phyloP scores from a whole-genome alignment of 2,113 vertebrate genomes.

The Elephas maximus region DNA sequence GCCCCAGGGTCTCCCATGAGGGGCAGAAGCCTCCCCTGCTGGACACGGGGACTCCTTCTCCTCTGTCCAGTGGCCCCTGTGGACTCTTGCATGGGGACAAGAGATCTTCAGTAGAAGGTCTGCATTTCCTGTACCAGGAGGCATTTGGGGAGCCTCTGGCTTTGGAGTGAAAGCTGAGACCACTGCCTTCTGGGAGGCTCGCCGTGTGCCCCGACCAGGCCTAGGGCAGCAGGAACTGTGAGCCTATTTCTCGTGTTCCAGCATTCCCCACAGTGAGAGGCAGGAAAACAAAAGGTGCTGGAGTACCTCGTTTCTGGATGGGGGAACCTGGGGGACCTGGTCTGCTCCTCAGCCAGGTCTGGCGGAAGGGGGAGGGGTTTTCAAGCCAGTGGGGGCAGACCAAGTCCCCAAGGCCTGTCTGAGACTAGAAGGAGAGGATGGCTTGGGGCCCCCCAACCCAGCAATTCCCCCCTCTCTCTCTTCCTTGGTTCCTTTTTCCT shows the following conservation, averaged over 20 bases:
- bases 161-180: not conserved
- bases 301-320: not conserved
- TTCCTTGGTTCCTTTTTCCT: not conserved
- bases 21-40: not conserved
- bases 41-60: not conserved
- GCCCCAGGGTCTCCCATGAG: not conserved
- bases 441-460: not conserved
- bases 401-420: not conserved
- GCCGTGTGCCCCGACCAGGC: not conserved
- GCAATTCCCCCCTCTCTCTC: not conserved
- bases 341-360: not conserved
- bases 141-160: not conserved
- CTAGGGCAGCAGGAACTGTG: not conserved
- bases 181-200: not conserved
- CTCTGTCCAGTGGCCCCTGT: not conserved
- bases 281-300: not conserved
- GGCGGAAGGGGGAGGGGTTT: not conserved
- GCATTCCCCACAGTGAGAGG: not conserved
- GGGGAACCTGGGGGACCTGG: not conserved
- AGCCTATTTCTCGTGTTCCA: not conserved
- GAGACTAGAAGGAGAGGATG: not conserved
- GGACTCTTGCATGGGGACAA: not conserved
- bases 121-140: not conserved
- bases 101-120: not conserved
- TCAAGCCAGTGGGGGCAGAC: not conserved